Evolutionary conservation across 2,113 vertebrate genomes (phyloP).

Genomic region (Herpetotheres cachinnans): DNA sequence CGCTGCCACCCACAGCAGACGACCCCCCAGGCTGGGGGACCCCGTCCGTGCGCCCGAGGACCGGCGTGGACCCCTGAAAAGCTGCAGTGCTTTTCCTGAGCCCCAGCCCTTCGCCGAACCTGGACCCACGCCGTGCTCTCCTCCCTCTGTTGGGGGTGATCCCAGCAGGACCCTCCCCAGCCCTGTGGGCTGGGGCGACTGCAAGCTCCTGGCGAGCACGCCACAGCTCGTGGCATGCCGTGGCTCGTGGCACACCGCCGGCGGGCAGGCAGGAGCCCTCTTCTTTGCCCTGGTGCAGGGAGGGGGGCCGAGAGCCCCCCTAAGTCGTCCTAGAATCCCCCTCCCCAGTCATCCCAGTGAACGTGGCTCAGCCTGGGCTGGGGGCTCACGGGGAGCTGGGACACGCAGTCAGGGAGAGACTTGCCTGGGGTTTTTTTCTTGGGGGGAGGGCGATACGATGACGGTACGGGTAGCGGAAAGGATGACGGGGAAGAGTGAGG

Average conservation of each 20-base stretch:
- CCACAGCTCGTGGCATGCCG: background rate
- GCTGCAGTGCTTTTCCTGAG: background rate
- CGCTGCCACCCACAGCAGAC: accelerated
- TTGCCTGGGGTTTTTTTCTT: background rate
- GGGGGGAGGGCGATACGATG: background rate
- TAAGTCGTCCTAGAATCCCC: background rate
- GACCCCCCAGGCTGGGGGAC: background rate
- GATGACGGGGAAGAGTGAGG: background rate
- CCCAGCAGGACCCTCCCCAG: background rate
- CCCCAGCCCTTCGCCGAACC: background rate
- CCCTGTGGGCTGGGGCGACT: accelerated
- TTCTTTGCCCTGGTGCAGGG: accelerated
- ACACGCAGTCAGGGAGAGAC: too few relatives aligned
- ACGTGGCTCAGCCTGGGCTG: background rate
- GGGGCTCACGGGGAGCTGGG: background rate
- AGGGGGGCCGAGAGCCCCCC: background rate
- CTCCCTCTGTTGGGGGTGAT: background rate
- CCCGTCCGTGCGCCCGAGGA: accelerated
- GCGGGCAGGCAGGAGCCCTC: background rate
- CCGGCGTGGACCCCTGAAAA: too few relatives aligned
- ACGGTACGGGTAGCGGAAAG: background rate
- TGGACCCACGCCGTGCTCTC: background rate
- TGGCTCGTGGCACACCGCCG: background rate
- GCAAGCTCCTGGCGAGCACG: background rate
- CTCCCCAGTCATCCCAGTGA: background rate